Conservation (phyloP, 2,113 vertebrate species). For the Lontra canadensis region DNA sequence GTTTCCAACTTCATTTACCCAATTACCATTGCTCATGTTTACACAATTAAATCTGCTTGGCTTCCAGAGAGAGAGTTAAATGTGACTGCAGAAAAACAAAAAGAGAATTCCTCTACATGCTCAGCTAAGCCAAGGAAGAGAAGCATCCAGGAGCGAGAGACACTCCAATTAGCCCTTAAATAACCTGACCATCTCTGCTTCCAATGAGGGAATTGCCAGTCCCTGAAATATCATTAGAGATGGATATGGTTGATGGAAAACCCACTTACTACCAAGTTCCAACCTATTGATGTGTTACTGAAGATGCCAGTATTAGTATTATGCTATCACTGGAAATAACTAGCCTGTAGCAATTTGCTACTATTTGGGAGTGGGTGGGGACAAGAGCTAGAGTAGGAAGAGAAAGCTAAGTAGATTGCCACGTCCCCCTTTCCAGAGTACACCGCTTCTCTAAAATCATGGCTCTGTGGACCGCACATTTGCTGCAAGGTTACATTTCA, state of each 20-base stretch:
- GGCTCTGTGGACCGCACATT: background rate
- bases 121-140: conserved; percentile 67
- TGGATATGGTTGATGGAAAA: conserved; percentile 40
- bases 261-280: conserved; percentile 26
- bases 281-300: conserved; percentile 2
- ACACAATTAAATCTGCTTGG: conserved; percentile 61
- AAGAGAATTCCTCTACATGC: conserved; percentile 57
- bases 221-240: conserved; percentile 47
- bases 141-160: background rate
- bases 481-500: background rate
- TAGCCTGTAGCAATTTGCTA: conserved; percentile 35
- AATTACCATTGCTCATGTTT: conserved; percentile 79
- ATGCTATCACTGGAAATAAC: background rate
- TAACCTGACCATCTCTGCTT: conserved; percentile 60
- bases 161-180: conserved; percentile 66
- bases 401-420: conserved; percentile 23
- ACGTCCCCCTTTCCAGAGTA: background rate
- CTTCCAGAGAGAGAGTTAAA: conserved; percentile 64
- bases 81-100: conserved; percentile 69
- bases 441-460: background rate
- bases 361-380: background rate
- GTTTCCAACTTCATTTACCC: conserved; percentile 80
- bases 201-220: conserved; percentile 28
- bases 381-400: background rate
- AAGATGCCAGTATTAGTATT: conserved; percentile 51